Percentiles rank a stretch among this genome's conserved stretches.
Conservation (phyloP, 35 echinoderm and acorn worm species). For the Apostichopus parvimensis region DNA sequence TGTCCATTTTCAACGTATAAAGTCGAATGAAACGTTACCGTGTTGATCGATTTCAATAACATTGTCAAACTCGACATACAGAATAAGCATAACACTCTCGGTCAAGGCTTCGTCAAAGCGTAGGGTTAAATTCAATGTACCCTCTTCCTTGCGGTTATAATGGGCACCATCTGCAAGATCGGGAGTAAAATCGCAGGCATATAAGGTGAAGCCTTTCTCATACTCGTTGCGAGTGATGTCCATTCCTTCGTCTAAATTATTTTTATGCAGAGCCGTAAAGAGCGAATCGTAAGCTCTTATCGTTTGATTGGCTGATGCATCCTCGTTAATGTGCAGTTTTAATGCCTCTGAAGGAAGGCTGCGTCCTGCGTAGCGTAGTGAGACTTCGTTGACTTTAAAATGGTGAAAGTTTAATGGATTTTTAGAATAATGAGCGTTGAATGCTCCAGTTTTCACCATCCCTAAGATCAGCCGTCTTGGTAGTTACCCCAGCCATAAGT, state of each 20-base stretch:
- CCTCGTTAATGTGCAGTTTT: background rate
- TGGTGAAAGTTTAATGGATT: slow-evolving; percentile 56
- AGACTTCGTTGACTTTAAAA: background rate
- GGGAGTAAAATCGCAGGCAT: background rate
- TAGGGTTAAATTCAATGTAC: background rate
- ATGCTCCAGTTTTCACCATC: slow-evolving; percentile 33
- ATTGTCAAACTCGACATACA: slow-evolving; percentile 14
- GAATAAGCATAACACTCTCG: background rate
- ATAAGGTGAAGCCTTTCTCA: background rate
- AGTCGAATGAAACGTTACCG: slow-evolving; percentile 18
- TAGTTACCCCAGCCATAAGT: slow-evolving; percentile 41
- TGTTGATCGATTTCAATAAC: background rate
- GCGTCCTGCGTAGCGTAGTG: background rate
- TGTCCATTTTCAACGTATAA: background rate
- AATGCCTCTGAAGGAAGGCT: background rate
- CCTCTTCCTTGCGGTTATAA: background rate
- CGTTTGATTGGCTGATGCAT: background rate
- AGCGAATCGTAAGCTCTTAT: background rate
- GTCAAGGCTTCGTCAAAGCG: background rate
- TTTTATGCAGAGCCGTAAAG: background rate
- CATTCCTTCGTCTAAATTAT: background rate
- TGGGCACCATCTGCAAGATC: background rate
- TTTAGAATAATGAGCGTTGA: slow-evolving; percentile 48
- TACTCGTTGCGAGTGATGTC: background rate
- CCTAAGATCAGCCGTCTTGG: slow-evolving; percentile 37